Evolutionary conservation across 2,888 invertebrate species (phyloP).

Genomic region (Drosophila fungiperda): DNA sequence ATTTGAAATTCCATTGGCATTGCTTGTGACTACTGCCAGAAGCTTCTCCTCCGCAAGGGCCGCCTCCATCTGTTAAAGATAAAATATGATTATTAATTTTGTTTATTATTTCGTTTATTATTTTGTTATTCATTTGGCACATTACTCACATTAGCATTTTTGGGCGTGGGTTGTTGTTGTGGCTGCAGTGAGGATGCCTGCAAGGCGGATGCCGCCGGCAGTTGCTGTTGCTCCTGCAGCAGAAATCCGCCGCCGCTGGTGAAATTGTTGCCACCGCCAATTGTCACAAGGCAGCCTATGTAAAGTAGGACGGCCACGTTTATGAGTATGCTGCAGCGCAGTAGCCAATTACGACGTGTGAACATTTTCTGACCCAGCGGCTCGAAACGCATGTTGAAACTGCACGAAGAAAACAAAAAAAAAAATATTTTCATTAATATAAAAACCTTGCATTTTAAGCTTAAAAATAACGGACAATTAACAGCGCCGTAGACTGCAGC

Average conservation of each 20-base stretch:
- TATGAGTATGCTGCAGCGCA: slow-evolving; percentile 90
- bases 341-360: slow-evolving; percentile 89
- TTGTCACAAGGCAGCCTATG: slow-evolving; percentile 89
- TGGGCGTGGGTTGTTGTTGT: slow-evolving; percentile 63
- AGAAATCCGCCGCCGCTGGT: slow-evolving; percentile 81
- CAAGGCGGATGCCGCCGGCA: slow-evolving; percentile 51
- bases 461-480: not conserved
- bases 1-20: slow-evolving; percentile 40
- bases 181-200: slow-evolving; percentile 55
- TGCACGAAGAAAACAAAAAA: slow-evolving; percentile 25
- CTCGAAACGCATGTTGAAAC: slow-evolving; percentile 82
- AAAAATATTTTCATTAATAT: not conserved
- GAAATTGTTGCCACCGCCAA: slow-evolving; percentile 84
- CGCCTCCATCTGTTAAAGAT: slow-evolving; percentile 47
- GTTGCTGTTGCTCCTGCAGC: slow-evolving; percentile 82
- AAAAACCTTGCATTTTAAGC: slow-evolving; percentile 16
- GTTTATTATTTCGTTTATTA: not conserved
- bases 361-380: slow-evolving; percentile 85
- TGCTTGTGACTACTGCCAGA: slow-evolving; percentile 32
- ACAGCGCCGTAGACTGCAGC: slow-evolving; percentile 16
- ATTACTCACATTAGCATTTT: slow-evolving; percentile 64
- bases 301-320: slow-evolving; percentile 90
- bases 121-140: not conserved
- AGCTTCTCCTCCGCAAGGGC: slow-evolving; percentile 69
- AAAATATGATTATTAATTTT: not conserved